Base-by-base conservation (phyloP, 2,888 invertebrate genomes). In the Priocnemis perturbator region DNA sequence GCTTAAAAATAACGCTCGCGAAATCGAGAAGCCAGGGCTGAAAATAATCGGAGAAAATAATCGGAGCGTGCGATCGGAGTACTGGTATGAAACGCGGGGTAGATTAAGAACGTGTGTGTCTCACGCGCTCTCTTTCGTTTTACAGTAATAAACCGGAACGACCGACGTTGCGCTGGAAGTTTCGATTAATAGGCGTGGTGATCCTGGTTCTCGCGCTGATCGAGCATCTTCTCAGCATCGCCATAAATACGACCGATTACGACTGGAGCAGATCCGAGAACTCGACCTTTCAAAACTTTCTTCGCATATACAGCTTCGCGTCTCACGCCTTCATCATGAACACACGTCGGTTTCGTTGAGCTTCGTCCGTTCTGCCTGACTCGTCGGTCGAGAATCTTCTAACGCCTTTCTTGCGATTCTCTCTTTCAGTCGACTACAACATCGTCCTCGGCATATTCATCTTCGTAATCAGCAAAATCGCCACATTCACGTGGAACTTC, bases 401-500 rank as follows among this genome's bases (percentile, higher is more conserved):
- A 4, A 4, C n/a, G 20, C 9, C 2, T 52, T 52, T 11, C 20
- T 52, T 19, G n/a, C 52, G 52, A 2, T n/a, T 11, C 37, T 37
- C 7, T 21, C 17, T 80, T 76, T 45, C 73, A 87, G 88, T 84
- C 48, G 61, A 79, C 2, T 89, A 88, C 64, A 87, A 83, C 67
- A 74, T 86, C 11, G 67, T 71, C 0, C 52, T 86, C 2, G 89
- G 88, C 20, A 65, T 88, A 53, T 86, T 84, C 61, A 77, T 87
- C 9, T 88, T 89, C 30, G 48, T 91, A 56, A 89, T 92, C 59
- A 91, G 94, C 74, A 85, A 93, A 37, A 75, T 93, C 15, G 91
- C 93, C 0, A 94, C 95, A 0, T 92, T 93, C 61, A 89, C 92
- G 0, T 95, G 95, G 95, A 95, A 93, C 81, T 94, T 93, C 71